These are phyloP conservation scores for Tenodera sinensis DNA, from an alignment of 2,888 invertebrate species.

Conservation along the genomic window DNA sequence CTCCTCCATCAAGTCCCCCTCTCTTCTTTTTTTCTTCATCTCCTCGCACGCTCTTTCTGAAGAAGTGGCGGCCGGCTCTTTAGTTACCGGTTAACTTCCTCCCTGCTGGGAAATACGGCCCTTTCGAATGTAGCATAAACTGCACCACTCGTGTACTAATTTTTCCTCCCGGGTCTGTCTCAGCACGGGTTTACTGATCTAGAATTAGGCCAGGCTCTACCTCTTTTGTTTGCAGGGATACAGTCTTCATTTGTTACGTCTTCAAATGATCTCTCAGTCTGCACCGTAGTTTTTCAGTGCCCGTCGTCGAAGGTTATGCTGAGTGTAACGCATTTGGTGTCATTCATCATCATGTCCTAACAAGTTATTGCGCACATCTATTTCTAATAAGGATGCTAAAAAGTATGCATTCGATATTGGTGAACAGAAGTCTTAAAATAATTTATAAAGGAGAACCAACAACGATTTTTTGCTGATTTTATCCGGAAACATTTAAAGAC, in stretches of 20 bases:
- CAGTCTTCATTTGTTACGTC: neutral
- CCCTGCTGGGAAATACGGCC: neutral
- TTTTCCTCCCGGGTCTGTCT: neutral
- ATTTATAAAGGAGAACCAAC: too few species aligned
- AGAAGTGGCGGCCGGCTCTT: neutral
- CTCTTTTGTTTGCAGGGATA: neutral
- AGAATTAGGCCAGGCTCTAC: neutral
- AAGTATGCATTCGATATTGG: too few species aligned
- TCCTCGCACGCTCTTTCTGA: neutral
- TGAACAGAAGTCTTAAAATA: too few species aligned
- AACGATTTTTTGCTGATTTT: too few species aligned
- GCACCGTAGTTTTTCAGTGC: neutral
- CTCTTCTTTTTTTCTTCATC: neutral
- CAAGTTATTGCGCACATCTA: too few species aligned
- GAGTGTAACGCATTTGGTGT: neutral
- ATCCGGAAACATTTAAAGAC: too few species aligned
- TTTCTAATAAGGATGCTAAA: too few species aligned
- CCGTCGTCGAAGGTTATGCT: neutral
- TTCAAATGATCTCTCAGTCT: neutral
- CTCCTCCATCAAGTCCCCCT: neutral
- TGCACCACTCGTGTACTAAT: neutral
- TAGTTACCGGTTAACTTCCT: neutral
- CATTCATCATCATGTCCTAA: neutral
- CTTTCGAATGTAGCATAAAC: neutral
- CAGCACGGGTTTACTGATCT: neutral